These are phyloP conservation scores for Diadophis punctatus DNA, from an alignment of 2,113 vertebrate species.

Conservation along the genomic window DNA sequence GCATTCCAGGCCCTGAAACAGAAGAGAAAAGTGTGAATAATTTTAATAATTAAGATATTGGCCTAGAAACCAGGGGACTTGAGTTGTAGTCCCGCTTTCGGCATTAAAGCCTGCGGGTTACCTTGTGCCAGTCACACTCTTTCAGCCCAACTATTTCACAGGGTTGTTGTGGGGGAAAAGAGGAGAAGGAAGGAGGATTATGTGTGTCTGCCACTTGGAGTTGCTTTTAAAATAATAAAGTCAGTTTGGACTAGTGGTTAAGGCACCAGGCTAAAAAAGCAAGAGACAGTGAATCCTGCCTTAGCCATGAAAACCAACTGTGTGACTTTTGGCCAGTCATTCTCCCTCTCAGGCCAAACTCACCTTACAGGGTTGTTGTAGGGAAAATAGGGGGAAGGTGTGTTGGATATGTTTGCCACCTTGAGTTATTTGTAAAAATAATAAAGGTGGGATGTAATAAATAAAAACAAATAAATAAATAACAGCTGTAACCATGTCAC, in stretches of 20 bases:
- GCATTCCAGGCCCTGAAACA: neutral
- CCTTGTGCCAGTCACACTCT: neutral
- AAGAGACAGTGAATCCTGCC: neutral
- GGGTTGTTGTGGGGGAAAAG: neutral
- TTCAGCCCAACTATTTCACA: neutral
- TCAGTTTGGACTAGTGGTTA: neutral
- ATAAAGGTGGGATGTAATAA: neutral
- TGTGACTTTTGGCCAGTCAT: neutral
- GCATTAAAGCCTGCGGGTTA: neutral
- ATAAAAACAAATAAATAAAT: no score
- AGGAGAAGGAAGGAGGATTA: neutral
- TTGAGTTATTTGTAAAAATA: neutral
- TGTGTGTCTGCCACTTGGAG: neutral
- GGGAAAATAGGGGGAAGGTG: neutral
- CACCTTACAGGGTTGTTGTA: neutral
- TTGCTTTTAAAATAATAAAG: neutral
- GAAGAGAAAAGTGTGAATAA: neutral
- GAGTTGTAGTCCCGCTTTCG: neutral
- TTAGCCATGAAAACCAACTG: neutral
- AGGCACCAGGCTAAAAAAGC: neutral
- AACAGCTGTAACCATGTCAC: neutral
- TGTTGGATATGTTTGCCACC: neutral
- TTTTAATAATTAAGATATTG: neutral
- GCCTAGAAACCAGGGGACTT: neutral
- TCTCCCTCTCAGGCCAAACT: neutral